Base-by-base conservation (phyloP, 2,888 invertebrate species). In the Ennomos erosarius region DNA sequence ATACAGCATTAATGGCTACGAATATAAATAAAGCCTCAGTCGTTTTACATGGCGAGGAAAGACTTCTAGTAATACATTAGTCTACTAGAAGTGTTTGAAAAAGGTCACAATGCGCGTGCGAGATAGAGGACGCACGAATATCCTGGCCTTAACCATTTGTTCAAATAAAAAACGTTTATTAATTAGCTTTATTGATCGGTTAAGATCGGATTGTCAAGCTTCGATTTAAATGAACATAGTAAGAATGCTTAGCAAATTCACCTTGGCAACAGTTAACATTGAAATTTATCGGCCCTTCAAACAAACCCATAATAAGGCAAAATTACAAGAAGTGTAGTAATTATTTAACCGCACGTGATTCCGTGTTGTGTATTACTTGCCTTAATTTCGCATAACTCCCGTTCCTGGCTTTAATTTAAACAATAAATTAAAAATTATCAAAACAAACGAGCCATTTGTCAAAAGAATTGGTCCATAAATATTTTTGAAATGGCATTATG, bases 401-500 rank as follows among this genome's bases (percentile, higher is more conserved):
- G 66, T 71, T 65, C 64, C 55, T 55, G 48, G 36, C 59, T 75
- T 67, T 65, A 45, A 59, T 59, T 54, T 59, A 42, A 13, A 65
- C 67, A 71, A 76, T 78, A 76, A 78, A 80, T 78, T 78, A 68
- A 73, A 77, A 75, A 78, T 77, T 74, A 76, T 75, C 74, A 74
- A 72, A 74, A 75, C 74, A 74, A 79, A 76, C 67, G 64, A 53
- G 60, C 73, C 73, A 76, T 80, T 81, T 82, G 63, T 75, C 71
- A 67, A 57, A 69, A 67, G 68, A 76, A 84, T 79, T 82, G 79
- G 74, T 76, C 82, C 78, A 81, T 85, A 82, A 83, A 83, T 83
- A 84, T 83, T 78, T 26, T 74, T 79, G 66, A 56, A 73, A 74
- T 63, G 70, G 26, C 6, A 26, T 76, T 80, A n/a, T n/a, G n/a